Evolutionary conservation across 2,797 vertebrate genomes (phyloP), one percentile per base, ranked within the genome.

Genomic region (Apogon talboti): DNA sequence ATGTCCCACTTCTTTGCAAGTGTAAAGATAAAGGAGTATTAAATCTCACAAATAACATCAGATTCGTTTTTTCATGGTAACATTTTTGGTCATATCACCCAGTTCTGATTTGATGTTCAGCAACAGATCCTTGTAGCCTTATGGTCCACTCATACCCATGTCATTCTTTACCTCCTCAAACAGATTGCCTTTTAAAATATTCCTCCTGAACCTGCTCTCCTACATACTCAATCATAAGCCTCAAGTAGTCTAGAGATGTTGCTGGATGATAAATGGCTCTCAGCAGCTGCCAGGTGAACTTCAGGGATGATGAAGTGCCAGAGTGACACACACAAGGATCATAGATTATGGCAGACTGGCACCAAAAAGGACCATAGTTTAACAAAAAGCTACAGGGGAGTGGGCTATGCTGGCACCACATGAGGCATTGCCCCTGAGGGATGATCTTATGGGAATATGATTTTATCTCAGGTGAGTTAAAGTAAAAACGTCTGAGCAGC

Each of bases 211-310:
- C 44, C 56, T 71, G 43, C 14, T 11, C 54, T 24, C 1, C 54
- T 19, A 1, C 18, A 44, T 66, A 67, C 50, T 73, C 55, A 58
- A 48, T 78, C 74, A 66, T 65, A 56, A 46, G 47, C 44, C 35
- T 10, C 30, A 59, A 82, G 60, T 38, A 66, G 57, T 68, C 37
- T 18, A 9, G 69, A 76, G 82, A 78, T 48, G 59, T 19, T 62
- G 48, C 67, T 51, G 63, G 53, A 49, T 83, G 74, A 87, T 78
- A 76, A 81, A 85, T 52, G 46, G 44, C 49, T 63, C 60, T 61
- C 40, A 42, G 35, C 49, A 65, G 60, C 65, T 71, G 66, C 51
- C 68, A 59, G 59, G 62, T 58, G 43, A 41, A 64, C 30, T 68
- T 45, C 35, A 51, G 63, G 30, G 28, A 64, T 81, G 64, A 83